Conservation (phyloP, 2,797 vertebrate species). For the Kryptolebias ocellatus region DNA sequence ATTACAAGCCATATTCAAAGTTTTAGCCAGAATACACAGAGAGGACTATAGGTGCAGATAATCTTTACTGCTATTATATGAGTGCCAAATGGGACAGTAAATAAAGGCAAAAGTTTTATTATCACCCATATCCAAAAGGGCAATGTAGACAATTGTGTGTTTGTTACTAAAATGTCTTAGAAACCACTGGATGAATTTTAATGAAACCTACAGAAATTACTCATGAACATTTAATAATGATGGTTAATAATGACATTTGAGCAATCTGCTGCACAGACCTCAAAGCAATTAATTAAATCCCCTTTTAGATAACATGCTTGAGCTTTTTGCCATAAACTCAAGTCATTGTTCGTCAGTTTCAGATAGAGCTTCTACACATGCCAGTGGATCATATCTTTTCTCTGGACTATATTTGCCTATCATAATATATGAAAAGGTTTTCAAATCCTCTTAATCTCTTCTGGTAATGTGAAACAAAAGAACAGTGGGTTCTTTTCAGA, state of each 20-base stretch:
- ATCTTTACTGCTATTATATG: neutral
- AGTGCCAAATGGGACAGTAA: neutral
- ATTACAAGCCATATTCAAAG: neutral
- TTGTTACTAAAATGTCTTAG: neutral
- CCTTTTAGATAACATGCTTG: too few species aligned
- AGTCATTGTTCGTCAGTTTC: too few species aligned
- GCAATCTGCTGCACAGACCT: neutral
- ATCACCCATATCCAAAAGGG: neutral
- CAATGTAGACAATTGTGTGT: too few species aligned
- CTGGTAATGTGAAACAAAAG: neutral
- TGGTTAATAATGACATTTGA: neutral
- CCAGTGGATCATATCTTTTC: too few species aligned
- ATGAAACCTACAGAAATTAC: neutral
- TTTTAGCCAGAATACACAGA: neutral
- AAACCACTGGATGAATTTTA: too few species aligned
- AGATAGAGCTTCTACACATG: too few species aligned
- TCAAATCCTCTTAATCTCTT: neutral
- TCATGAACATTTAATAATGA: neutral
- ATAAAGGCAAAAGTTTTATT: neutral
- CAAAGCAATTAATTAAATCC: neutral
- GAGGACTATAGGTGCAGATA: neutral
- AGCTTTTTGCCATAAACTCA: too few species aligned
- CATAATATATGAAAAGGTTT: too few species aligned
- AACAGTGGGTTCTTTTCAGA: neutral
- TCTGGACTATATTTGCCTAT: too few species aligned